phyloP scores from a whole-genome alignment of 2,888 invertebrate genomes.

The Callosobruchus maculatus region DNA sequence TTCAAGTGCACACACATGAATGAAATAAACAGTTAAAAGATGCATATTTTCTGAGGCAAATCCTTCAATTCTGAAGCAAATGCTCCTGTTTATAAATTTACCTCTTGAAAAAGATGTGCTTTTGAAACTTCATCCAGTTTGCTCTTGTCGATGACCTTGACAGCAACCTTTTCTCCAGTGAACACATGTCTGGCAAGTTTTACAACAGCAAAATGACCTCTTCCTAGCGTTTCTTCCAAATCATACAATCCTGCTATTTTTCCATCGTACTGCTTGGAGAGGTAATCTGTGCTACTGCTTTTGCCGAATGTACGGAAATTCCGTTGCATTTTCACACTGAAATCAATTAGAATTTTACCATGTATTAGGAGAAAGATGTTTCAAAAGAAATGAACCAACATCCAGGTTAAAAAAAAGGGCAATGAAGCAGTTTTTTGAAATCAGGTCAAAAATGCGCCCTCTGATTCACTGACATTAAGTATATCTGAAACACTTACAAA shows the following conservation, averaged over 20 bases:
- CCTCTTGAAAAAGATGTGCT: conserved; percentile 95
- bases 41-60: too few relatives aligned
- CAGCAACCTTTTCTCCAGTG: conserved; percentile 97
- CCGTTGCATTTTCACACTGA: neutral
- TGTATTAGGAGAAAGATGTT: too few relatives aligned
- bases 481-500: too few relatives aligned
- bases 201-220: conserved; percentile 98
- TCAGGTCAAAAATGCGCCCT: too few relatives aligned
- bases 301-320: neutral
- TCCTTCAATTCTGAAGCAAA: too few relatives aligned
- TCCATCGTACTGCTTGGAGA: conserved; percentile 59
- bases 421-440: too few relatives aligned
- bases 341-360: neutral
- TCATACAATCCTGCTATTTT: conserved; percentile 97
- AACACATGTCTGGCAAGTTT: conserved; percentile 97
- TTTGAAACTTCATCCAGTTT: conserved; percentile 95
- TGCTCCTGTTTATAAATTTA: too few relatives aligned
- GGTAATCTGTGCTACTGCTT: neutral
- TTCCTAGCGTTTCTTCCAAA: conserved; percentile 93
- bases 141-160: conserved; percentile 97
- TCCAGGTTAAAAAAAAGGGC: too few relatives aligned
- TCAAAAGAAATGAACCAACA: too few relatives aligned
- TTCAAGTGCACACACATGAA: too few relatives aligned
- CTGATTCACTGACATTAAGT: too few relatives aligned
- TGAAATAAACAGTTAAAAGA: too few relatives aligned